A percentile compares a stretch with the other conserved stretches of the same genome.
phyloP scores from a whole-genome alignment of 2,113 vertebrate genomes.

The Leptobrachium leishanense region DNA sequence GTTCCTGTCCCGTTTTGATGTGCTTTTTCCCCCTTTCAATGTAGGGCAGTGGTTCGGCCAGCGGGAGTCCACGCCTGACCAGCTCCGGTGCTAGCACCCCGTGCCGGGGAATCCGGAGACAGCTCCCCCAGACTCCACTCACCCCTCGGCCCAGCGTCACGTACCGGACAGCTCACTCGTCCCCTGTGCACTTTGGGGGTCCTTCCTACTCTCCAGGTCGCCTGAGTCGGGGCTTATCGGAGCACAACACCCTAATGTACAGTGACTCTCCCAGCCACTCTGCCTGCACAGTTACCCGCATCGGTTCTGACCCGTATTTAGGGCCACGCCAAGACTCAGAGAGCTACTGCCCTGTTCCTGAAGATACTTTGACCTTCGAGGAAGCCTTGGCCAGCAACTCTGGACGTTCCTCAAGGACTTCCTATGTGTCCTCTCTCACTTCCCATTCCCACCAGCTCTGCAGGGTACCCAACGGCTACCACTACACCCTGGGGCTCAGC shows the following conservation, averaged over 20 bases:
- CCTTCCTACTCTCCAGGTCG: slow-evolving; percentile 76
- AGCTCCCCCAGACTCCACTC: slow-evolving; percentile 90
- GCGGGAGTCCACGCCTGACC: slow-evolving; percentile 81
- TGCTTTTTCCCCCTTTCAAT: slow-evolving; percentile 85
- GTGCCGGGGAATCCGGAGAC: slow-evolving; percentile 84
- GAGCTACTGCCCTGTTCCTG: slow-evolving; percentile 63
- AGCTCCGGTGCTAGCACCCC: slow-evolving; percentile 88
- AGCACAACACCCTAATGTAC: slow-evolving; percentile 82
- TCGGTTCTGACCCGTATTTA: slow-evolving; percentile 86
- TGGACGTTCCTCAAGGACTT: slow-evolving; percentile 77
- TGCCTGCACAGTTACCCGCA: slow-evolving; percentile 73
- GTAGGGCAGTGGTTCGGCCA: slow-evolving; percentile 91
- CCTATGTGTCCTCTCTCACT: slow-evolving; percentile 74
- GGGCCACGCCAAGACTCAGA: slow-evolving; percentile 66
- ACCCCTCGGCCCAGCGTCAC: slow-evolving; percentile 88
- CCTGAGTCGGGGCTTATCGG: slow-evolving; percentile 85
- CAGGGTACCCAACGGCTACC: slow-evolving; percentile 85
- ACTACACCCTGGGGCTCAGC: slow-evolving; percentile 77
- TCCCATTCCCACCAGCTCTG: slow-evolving; percentile 80
- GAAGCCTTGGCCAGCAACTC: slow-evolving; percentile 82
- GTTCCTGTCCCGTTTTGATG: slow-evolving; percentile 59
- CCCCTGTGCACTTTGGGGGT: slow-evolving; percentile 81
- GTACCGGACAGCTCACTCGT: slow-evolving; percentile 93
- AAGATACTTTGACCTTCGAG: slow-evolving; percentile 84
- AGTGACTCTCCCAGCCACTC: slow-evolving; percentile 67